These are phyloP conservation scores for Cardiocondyla obscurior DNA, from an alignment of 1,140 invertebrate genomes.

Conservation along the genomic window DNA sequence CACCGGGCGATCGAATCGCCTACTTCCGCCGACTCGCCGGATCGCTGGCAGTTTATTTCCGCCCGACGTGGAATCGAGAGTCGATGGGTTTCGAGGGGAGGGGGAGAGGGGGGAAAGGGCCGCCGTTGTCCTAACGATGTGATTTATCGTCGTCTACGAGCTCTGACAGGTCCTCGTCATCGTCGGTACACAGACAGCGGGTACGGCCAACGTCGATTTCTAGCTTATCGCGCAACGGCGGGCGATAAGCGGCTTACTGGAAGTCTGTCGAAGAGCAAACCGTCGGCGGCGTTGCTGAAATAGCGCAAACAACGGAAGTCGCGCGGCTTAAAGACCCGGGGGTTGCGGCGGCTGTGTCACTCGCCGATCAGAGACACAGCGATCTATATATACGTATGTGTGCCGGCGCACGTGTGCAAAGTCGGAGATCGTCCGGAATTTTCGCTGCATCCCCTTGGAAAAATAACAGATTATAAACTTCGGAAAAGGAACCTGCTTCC, in stretches of 20 bases:
- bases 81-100: constrained; percentile 25
- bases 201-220: constrained; percentile 51
- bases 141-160: constrained; percentile 72
- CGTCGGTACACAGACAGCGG: constrained; percentile 22
- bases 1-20: constrained; percentile 24
- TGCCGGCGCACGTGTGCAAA: not conserved
- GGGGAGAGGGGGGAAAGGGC: too few species aligned
- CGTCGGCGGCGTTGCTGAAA: constrained; percentile 37
- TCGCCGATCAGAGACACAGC: not conserved
- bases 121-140: constrained; percentile 68
- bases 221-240: constrained; percentile 52
- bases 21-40: constrained; percentile 37
- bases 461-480: not conserved
- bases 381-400: too few species aligned
- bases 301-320: constrained; percentile 51
- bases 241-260: constrained; percentile 65
- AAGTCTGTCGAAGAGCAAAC: constrained; percentile 57
- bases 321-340: constrained; percentile 14
- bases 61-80: constrained; percentile 50
- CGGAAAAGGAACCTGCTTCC: not conserved
- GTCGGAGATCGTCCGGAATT: not conserved
- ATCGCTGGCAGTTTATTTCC: constrained; percentile 73
- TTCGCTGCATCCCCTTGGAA: not conserved
- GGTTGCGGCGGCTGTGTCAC: not conserved
- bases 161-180: constrained; percentile 47